A percentile compares a stretch with the other conserved stretches of the same genome.
Conservation (phyloP, 2,888 invertebrate species). For the Atethmia centrago region DNA sequence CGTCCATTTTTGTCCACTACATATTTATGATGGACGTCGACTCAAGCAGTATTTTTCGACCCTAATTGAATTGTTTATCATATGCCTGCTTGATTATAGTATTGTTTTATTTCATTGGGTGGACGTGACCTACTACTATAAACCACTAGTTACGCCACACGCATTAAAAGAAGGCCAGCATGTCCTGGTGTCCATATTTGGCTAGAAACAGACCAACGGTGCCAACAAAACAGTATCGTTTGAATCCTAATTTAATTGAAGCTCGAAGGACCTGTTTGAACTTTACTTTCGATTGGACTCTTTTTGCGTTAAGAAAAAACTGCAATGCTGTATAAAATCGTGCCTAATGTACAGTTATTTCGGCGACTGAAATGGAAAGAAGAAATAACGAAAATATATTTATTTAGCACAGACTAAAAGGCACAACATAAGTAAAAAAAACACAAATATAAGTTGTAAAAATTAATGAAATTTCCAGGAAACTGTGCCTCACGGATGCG, state of each 20-base stretch:
- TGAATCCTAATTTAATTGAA: not conserved
- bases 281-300: too few relatives aligned
- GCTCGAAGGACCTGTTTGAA: not conserved
- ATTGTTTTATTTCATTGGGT: constrained; percentile 2
- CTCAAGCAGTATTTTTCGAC: constrained; percentile 37
- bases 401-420: too few relatives aligned
- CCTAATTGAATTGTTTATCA: constrained; percentile 46
- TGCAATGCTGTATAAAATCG: not conserved
- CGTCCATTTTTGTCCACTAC: constrained; percentile 43
- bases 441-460: too few relatives aligned
- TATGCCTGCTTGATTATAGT: constrained; percentile 12
- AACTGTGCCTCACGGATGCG: too few relatives aligned
- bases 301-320: too few relatives aligned
- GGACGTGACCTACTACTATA: not conserved
- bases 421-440: too few relatives aligned
- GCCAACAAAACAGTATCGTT: not conserved
- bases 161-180: not conserved
- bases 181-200: not conserved
- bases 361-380: not conserved
- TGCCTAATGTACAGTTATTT: not conserved
- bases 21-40: constrained; percentile 44
- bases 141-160: not conserved
- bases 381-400: too few relatives aligned
- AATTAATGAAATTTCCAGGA: too few relatives aligned
- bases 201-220: not conserved